phyloP scores from a whole-genome alignment of 1,140 invertebrate genomes.

The Ericerus pela region DNA sequence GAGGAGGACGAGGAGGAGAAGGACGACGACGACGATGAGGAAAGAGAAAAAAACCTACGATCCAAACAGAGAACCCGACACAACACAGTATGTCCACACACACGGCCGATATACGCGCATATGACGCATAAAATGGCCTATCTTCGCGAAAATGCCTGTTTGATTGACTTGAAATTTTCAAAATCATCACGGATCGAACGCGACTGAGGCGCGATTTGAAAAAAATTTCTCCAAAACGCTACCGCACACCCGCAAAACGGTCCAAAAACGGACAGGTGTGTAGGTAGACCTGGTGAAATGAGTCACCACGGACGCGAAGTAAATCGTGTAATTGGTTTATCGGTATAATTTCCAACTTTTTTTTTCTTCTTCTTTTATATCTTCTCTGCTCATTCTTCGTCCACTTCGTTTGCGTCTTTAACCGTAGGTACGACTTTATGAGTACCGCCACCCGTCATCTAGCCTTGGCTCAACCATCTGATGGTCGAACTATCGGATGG shows the following conservation, averaged over 20 bases:
- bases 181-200: background rate
- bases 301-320: conserved; percentile 8
- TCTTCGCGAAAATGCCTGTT: background rate
- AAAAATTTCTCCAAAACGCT: background rate
- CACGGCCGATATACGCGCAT: background rate
- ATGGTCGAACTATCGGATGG: too few relatives aligned
- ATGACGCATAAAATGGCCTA: conserved; percentile 6
- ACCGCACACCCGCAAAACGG: background rate
- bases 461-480: too few relatives aligned
- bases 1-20: too few relatives aligned
- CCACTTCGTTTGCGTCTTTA: too few relatives aligned
- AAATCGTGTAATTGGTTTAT: conserved; percentile 11
- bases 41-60: conserved; percentile 9
- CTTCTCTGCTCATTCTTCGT: too few relatives aligned
- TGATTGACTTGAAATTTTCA: background rate
- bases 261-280: conserved; percentile 9
- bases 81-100: too few relatives aligned
- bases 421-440: too few relatives aligned
- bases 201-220: background rate
- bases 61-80: too few relatives aligned
- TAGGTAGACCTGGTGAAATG: conserved; percentile 6
- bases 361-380: too few relatives aligned
- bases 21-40: too few relatives aligned
- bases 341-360: conserved; percentile 8
- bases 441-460: too few relatives aligned